Conservation (phyloP, 1,140 invertebrate species). For the Diabrotica virgifera region DNA sequence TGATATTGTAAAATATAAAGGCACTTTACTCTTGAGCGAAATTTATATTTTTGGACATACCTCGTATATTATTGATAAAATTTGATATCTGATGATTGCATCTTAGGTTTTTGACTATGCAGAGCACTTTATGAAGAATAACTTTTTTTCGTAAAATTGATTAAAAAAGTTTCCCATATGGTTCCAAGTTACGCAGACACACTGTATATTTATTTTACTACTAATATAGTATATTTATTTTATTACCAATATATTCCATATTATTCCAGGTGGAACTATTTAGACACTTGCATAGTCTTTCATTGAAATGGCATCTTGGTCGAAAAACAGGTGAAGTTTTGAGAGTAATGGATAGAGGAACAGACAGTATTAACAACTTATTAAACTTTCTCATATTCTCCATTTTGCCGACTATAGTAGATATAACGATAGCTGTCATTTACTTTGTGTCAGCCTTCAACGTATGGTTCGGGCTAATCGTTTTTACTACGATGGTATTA, state of each 20-base stretch:
- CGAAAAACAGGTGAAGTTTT: slow-evolving; percentile 97
- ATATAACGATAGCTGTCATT: slow-evolving; percentile 89
- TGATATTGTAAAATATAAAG: no score
- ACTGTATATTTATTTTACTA: no score
- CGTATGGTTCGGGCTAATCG: slow-evolving; percentile 90
- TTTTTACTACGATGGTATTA: slow-evolving; percentile 86
- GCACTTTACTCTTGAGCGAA: no score
- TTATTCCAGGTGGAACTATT: slow-evolving; percentile 68
- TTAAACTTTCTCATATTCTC: slow-evolving; percentile 85
- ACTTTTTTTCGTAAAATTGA: no score
- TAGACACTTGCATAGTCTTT: slow-evolving; percentile 80
- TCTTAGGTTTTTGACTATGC: no score
- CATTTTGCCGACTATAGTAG: slow-evolving; percentile 87
- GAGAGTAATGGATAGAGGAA: slow-evolving; percentile 91
- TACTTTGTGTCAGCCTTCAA: slow-evolving; percentile 89
- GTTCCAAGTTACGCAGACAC: no score
- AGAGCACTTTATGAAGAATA: no score
- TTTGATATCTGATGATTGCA: no score
- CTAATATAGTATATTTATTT: no score
- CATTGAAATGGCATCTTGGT: slow-evolving; percentile 85
- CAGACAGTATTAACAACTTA: slow-evolving; percentile 90
- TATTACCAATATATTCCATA: background rate
- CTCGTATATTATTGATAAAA: no score
- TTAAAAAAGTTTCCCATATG: no score
- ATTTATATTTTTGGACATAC: no score